phyloP scores from a whole-genome alignment of 1,140 invertebrate genomes.

The Drosophila takahashii region DNA sequence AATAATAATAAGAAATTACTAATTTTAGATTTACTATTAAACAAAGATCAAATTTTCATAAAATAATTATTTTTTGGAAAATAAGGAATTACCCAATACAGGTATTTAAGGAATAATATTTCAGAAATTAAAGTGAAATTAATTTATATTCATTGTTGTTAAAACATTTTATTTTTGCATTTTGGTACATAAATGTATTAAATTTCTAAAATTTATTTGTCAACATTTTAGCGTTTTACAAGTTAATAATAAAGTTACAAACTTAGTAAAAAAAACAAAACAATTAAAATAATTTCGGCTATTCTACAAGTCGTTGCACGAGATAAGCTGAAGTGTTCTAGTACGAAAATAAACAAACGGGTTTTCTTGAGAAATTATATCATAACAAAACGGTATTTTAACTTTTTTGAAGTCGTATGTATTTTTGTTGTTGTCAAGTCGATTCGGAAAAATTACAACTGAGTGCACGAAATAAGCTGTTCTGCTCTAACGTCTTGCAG shows the following conservation, averaged over 20 bases:
- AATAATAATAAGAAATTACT: no score
- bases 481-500: background rate
- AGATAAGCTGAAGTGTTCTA: background rate
- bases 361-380: constrained; percentile 1
- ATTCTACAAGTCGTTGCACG: background rate
- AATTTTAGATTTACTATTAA: no score
- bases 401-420: background rate
- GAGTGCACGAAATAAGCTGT: background rate
- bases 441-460: background rate
- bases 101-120: background rate
- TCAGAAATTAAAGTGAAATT: background rate
- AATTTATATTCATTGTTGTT: no score
- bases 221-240: no score
- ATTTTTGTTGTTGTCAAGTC: background rate
- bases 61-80: no score
- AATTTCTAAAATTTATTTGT: no score
- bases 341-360: background rate
- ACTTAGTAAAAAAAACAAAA: background rate
- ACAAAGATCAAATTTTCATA: no score
- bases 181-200: no score
- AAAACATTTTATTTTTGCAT: no score
- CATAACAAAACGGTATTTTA: background rate
- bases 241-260: no score
- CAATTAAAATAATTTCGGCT: background rate
- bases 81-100: no score